phyloP scores from a whole-genome alignment of 2,797 vertebrate genomes.

The Anguilla anguilla region DNA sequence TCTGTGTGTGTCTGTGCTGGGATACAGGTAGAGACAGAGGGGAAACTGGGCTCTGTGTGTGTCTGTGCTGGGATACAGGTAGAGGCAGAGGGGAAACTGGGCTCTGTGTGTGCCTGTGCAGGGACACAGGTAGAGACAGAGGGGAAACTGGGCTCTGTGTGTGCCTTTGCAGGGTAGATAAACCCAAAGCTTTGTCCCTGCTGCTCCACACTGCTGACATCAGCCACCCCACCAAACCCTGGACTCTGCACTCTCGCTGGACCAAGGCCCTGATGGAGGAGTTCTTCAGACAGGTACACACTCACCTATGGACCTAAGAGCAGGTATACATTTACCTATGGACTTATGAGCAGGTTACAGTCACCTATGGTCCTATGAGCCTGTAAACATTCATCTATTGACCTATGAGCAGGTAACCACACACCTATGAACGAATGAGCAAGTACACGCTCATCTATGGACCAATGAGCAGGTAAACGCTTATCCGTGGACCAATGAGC shows the following conservation, averaged over 20 bases:
- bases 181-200: constrained; percentile 87
- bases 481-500: background rate
- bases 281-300: constrained; percentile 89
- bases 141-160: background rate
- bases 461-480: too few relatives aligned
- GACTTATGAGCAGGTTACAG: background rate
- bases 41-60: too few relatives aligned
- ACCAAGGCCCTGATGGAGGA: constrained; percentile 93
- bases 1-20: too few relatives aligned
- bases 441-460: too few relatives aligned
- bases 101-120: too few relatives aligned
- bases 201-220: constrained; percentile 93
- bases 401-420: background rate
- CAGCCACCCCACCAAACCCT: constrained; percentile 92
- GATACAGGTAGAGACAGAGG: too few relatives aligned
- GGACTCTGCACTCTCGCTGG: constrained; percentile 89
- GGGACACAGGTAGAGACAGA: too few relatives aligned
- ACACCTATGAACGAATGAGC: background rate
- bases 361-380: background rate
- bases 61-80: too few relatives aligned
- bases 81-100: too few relatives aligned
- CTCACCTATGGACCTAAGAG: background rate
- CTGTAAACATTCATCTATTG: background rate
- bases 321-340: background rate
- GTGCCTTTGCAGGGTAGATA: constrained; percentile 77